Evolutionary conservation across 2,888 invertebrate genomes (phyloP), one percentile per base, ranked within the genome.

Genomic region (Tromatobia lineatoria): DNA sequence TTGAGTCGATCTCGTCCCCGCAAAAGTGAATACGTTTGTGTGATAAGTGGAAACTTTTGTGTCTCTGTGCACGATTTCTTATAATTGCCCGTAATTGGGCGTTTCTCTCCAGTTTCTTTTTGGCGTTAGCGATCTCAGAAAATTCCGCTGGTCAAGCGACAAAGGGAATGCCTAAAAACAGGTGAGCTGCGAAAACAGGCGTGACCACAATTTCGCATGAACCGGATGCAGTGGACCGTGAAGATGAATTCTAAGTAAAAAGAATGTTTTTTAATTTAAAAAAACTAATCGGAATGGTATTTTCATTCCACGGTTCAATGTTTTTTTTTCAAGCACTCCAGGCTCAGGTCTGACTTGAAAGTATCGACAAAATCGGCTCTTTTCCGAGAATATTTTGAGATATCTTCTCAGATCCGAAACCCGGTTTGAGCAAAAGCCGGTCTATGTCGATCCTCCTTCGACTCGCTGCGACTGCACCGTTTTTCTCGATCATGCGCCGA

Each of bases 1-100:
- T 80, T 82, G 66, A 74, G 73, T 80, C 71, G 59, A 75, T 50
- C 69, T 66, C 18, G 23, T 61, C 38, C 54, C 74, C 66, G 67
- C 23, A 25, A 70, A 80, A 64, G 50, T 81, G 45, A 54, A 29
- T 69, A 10, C 38, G 57, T 67, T 42, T 23, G 67, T 45, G 52
- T 76, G 50, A 34, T 20, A 42, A 25, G 25, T 73, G 47, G 50
- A 29, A 42, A 47, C 71, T 38, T 29, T 64, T 47, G 38, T 29
- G 54, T 61, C 38, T 77, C 18, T 15, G 10, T 70, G 25, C 25
- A 54, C 66, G 29, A 34, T 23, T 18, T 25, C 23, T 20, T 15
- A 15, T 52, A 23, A 66, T 70, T 38, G 15, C 29, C 23, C n/a
- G 29, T 42, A n/a, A 45, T 54, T 71, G 57, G 11, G 20, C 13